Percentiles rank a stretch among this genome's conserved stretches.
Conservation (phyloP, 2,113 vertebrate species). For the Ceratotherium simum region DNA sequence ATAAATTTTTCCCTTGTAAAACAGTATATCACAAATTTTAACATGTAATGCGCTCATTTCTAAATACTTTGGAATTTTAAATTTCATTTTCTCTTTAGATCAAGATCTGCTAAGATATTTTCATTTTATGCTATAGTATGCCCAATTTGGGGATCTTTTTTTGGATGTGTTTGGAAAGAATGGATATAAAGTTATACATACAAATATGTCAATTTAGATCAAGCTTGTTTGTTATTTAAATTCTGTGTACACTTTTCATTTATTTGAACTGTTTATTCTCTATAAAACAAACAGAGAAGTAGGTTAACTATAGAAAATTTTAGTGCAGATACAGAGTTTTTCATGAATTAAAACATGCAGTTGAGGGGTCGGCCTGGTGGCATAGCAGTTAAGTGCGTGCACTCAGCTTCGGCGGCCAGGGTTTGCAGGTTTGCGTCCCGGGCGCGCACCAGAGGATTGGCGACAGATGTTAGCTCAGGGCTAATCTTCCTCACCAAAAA, state of each 20-base stretch:
- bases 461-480: too few relatives aligned
- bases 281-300: background rate
- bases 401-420: too few relatives aligned
- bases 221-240: background rate
- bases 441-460: too few relatives aligned
- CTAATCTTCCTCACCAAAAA: too few relatives aligned
- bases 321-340: background rate
- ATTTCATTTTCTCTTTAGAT: slow-evolving; percentile 27
- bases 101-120: background rate
- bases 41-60: background rate
- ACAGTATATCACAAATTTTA: background rate
- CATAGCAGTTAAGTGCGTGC: too few relatives aligned
- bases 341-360: background rate
- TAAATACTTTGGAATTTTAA: background rate
- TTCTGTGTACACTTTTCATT: background rate
- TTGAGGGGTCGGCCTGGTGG: too few relatives aligned
- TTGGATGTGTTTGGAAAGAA: background rate
- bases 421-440: too few relatives aligned
- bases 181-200: background rate
- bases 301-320: background rate
- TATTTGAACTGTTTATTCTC: background rate
- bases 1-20: background rate
- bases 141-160: background rate
- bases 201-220: background rate
- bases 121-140: background rate